Percentiles rank a stretch among this genome's conserved stretches.
Conservation (phyloP, 2,113 vertebrate genomes). For the Zosterops pallidus region DNA sequence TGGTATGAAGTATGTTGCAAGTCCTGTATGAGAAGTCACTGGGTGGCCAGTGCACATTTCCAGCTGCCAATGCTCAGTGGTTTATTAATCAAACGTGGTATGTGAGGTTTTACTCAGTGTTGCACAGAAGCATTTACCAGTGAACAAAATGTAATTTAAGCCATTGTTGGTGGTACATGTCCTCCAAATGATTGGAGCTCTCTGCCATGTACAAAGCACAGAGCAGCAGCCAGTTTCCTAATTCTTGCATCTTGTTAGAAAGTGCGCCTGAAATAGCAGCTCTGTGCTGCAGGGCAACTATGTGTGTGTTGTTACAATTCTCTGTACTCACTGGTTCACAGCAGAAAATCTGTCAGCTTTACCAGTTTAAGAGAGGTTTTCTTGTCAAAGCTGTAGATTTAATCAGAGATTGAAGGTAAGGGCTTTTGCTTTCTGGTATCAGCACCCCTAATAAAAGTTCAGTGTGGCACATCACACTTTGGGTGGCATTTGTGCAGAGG, state of each 20-base stretch:
- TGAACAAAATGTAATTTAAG: background rate
- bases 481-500: background rate
- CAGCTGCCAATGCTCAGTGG: background rate
- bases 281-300: background rate
- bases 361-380: background rate
- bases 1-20: background rate
- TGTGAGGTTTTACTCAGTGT: background rate
- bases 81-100: accelerated
- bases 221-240: background rate
- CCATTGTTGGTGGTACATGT: accelerated
- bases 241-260: background rate
- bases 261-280: background rate
- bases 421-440: background rate
- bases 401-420: background rate
- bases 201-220: background rate
- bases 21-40: background rate
- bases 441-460: background rate
- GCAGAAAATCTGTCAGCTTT: background rate
- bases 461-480: background rate
- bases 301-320: accelerated
- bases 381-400: background rate
- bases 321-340: background rate
- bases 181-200: accelerated
- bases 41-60: background rate
- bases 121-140: background rate